Evolutionary conservation across 2,113 vertebrate species (phyloP), one percentile per base, ranked within the genome.

Genomic region (Bombycilla garrulus): DNA sequence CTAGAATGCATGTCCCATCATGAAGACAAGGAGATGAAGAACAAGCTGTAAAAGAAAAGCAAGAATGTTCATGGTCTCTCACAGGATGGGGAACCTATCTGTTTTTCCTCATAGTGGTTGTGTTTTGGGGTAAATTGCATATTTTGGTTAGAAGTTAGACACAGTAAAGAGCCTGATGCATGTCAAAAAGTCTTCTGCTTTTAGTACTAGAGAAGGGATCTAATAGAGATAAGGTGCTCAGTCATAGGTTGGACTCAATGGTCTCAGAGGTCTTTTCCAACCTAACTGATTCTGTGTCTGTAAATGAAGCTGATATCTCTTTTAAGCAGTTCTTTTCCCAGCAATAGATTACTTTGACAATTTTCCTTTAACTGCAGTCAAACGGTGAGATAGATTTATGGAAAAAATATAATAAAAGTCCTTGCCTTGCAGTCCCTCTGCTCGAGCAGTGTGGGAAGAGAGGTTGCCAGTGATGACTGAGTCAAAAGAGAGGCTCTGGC

Each of bases 21-120:
- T 99, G 99, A 69, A 98, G 97, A 96, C 99, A 99, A 3, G 99
- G 99, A 66, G 98, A 99, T 10, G 99, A 99, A 92, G 98, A 99
- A 93, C 99, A 99, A 4, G 98, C 99, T 99, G 94, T 5, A 92
- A 96, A 84, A 97, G n/a, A 96, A 90, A 87, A 96, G 35, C 17
- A 67, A 72, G 26, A 53, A 66, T 7, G 2, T 19, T 96, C 29
- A 97, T 60, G 31, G 33, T 67, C 18, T 80, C 17, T 50, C 8
- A 21, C 3, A 17, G 17, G 21, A 51, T 45, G 24, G 15, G 3
- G 6, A 20, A 48, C 20, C 70, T 71, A n/a, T 38, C 60, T 44
- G 33, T 4, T 57, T 72, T 77, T 69, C 66, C 24, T 72, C 19
- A 7, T 45, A 31, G 29, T 36, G 12, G 28, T 48, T 88, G 28